Percentiles rank a stretch among this genome's conserved stretches.
These are phyloP conservation scores for Leptinotarsa tumamoca DNA, from an alignment of 2,888 invertebrate species.

Conservation along the genomic window DNA sequence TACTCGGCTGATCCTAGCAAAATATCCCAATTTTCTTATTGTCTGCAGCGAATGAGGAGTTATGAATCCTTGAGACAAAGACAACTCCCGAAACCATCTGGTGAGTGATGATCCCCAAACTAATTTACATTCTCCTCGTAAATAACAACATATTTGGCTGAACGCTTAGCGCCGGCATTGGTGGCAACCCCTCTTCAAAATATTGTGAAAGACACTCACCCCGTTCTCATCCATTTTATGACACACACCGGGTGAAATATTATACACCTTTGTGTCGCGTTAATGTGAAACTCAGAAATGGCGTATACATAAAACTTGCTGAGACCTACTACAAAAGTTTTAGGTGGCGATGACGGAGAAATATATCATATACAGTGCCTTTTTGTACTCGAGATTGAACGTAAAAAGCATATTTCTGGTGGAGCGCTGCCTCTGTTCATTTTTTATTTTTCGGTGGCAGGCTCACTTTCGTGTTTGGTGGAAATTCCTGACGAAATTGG, in stretches of 20 bases:
- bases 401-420: constrained; percentile 36
- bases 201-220: constrained; percentile 39
- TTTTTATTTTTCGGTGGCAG: constrained; percentile 34
- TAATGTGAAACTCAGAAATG: constrained; percentile 48
- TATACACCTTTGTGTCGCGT: constrained; percentile 47
- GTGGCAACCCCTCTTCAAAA: constrained; percentile 29
- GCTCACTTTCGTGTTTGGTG: constrained; percentile 33
- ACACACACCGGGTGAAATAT: constrained; percentile 48
- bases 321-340: constrained; percentile 46
- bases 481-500: constrained; percentile 5
- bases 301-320: constrained; percentile 47
- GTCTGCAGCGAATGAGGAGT: neutral
- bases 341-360: constrained; percentile 38
- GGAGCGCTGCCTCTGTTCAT: constrained; percentile 34
- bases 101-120: constrained; percentile 20
- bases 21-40: neutral
- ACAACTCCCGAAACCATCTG: neutral
- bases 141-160: constrained; percentile 26
- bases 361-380: constrained; percentile 41
- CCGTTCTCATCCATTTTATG: constrained; percentile 44
- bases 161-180: constrained; percentile 17
- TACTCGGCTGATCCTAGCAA: neutral
- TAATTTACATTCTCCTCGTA: constrained; percentile 30
- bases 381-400: constrained; percentile 40
- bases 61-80: constrained; percentile 2